A percentile compares a stretch with the other conserved stretches of the same genome.
These are phyloP conservation scores for Drosophila bocqueti DNA, from an alignment of 1,140 invertebrate genomes.

Conservation along the genomic window DNA sequence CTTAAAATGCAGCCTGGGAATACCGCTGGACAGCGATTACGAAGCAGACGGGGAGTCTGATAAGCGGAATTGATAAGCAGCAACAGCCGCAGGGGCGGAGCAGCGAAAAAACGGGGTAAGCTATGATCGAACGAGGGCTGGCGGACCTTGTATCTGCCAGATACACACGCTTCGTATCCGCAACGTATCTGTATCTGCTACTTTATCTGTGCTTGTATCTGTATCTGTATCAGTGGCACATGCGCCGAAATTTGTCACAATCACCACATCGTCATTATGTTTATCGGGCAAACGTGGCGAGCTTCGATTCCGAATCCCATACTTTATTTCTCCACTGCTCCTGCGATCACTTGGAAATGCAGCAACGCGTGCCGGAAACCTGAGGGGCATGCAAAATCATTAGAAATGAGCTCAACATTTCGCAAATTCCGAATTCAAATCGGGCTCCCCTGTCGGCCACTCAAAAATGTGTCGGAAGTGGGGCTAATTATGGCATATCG, in stretches of 20 bases:
- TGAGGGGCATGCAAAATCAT: slow-evolving; percentile 52
- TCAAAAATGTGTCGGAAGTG: slow-evolving; percentile 38
- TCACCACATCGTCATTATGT: slow-evolving; percentile 23
- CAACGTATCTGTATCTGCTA: neutral
- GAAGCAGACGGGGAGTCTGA: slow-evolving; percentile 9
- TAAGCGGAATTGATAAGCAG: slow-evolving; percentile 22
- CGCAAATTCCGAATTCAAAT: slow-evolving; percentile 16
- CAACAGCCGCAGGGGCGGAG: slow-evolving; percentile 4
- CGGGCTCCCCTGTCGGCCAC: neutral
- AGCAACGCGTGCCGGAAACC: slow-evolving; percentile 53
- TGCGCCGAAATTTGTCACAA: slow-evolving; percentile 34
- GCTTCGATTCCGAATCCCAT: neutral
- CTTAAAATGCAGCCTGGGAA: slow-evolving; percentile 55
- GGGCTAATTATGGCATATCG: slow-evolving; percentile 39
- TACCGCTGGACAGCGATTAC: slow-evolving; percentile 26
- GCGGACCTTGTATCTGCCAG: slow-evolving; percentile 11
- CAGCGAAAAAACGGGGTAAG: neutral
- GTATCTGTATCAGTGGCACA: slow-evolving; percentile 17
- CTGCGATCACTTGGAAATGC: slow-evolving; percentile 43
- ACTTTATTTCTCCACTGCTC: neutral
- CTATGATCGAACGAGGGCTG: slow-evolving; percentile 5
- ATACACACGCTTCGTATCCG: slow-evolving; percentile 20
- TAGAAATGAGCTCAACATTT: slow-evolving; percentile 34
- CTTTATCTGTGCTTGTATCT: neutral
- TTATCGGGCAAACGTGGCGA: slow-evolving; percentile 29